Conservation (phyloP, 2,888 invertebrate genomes). For the Polydrusus cervinus region DNA sequence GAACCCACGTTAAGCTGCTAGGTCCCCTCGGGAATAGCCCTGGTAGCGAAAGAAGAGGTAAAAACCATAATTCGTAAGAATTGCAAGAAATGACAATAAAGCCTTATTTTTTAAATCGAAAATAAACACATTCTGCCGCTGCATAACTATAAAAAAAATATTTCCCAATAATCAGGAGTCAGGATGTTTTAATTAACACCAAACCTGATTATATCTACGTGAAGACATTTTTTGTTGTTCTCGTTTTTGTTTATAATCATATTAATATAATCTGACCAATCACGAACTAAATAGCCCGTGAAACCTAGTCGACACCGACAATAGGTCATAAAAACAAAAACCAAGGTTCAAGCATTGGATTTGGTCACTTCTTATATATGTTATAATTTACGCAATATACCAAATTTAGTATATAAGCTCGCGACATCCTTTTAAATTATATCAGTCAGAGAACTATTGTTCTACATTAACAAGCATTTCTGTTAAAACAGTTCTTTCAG, state of each 20-base stretch:
- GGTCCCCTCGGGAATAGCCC: no score
- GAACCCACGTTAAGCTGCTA: no score
- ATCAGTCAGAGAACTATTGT: conserved; percentile 23
- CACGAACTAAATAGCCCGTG: not conserved
- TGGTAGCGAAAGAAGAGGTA: no score
- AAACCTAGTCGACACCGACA: not conserved
- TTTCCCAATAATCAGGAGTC: not conserved
- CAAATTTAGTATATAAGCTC: conserved; percentile 41
- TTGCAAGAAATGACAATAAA: no score
- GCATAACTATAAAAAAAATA: no score
- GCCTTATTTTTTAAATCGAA: no score
- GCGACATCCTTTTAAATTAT: not conserved
- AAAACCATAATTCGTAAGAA: no score
- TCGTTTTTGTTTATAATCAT: not conserved
- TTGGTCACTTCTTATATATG: conserved; percentile 22
- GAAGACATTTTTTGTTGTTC: not conserved
- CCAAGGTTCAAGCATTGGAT: conserved; percentile 29
- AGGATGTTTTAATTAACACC: not conserved
- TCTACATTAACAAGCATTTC: not conserved
- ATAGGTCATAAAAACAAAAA: conserved; percentile 12
- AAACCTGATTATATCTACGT: not conserved
- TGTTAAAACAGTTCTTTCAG: not conserved
- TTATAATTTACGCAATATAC: conserved; percentile 36
- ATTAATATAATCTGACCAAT: not conserved
- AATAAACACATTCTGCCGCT: no score